These are phyloP conservation scores for Diachrysia chrysitis DNA, from an alignment of 2,888 invertebrate genomes.

Conservation along the genomic window DNA sequence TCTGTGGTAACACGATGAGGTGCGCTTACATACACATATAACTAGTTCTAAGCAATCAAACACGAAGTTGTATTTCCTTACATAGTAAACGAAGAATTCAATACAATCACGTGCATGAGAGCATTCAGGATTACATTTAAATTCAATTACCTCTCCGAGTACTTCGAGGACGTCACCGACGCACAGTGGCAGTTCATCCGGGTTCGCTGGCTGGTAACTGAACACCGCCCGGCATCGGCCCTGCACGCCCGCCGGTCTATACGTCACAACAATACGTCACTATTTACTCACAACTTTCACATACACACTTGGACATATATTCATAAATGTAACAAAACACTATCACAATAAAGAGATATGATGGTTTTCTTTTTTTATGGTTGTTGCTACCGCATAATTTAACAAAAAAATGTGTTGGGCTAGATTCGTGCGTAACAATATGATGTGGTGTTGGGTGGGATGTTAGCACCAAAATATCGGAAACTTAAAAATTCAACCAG, in stretches of 20 bases:
- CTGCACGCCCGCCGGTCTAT: constrained; percentile 76
- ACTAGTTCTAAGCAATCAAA: background rate
- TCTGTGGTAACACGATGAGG: background rate
- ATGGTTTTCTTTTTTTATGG: constrained; percentile 1
- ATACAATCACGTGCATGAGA: background rate
- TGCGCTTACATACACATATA: background rate
- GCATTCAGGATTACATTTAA: background rate
- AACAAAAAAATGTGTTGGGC: background rate
- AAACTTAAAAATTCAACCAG: constrained; percentile 34
- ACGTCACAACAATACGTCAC: constrained; percentile 36
- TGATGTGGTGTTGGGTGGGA: constrained; percentile 28
- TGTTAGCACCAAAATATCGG: constrained; percentile 42
- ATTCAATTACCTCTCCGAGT: constrained; percentile 91
- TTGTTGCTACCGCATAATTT: background rate
- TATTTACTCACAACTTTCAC: constrained; percentile 18
- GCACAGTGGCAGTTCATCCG: constrained; percentile 96
- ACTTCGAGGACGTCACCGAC: constrained; percentile 97
- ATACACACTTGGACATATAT: constrained; percentile 11
- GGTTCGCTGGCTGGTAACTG: constrained; percentile 97
- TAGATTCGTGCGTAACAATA: constrained; percentile 31
- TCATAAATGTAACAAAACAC: background rate
- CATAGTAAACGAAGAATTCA: background rate
- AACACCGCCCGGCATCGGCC: constrained; percentile 95
- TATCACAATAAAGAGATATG: constrained; percentile 4
- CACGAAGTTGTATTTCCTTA: background rate